Evolutionary conservation across 2,113 vertebrate genomes (phyloP), one percentile per base, ranked within the genome.

Genomic region (Cairina moschata): DNA sequence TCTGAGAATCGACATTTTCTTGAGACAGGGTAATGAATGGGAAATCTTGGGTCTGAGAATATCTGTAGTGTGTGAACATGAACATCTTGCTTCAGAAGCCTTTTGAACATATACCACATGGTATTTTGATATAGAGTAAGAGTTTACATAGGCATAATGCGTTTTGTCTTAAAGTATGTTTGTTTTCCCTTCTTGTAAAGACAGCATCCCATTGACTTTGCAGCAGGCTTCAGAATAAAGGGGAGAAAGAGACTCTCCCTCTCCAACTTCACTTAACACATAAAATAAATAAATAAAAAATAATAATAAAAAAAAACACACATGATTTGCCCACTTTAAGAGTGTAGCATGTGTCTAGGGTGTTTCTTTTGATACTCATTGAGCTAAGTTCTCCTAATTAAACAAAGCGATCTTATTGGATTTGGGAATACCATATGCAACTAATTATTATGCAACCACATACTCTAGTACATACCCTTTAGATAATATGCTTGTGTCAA

Each of bases 21-120:
- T 54, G 44, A 74, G 50, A 34, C 28, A 40, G 46, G 52, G 34
- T 15, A 79, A 56, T 31, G 83, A 50, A 77, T 42, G 31, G 76
- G n/a, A 80, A 63, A 34, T 25, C 3, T 5, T 22, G 29, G 84
- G 23, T 60, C 29, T 56, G n/a, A 78, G n/a, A 40, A 83, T 44
- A 62, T 6, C 50, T 83, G 40, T 25, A 16, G 14, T 9, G 18
- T 46, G 9, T 55, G 32, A 50, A 50, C 0, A 0, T 36, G 3
- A 38, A 81, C 55, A 17, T 75, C 71, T 90, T 63, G 50, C 23
- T 91, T 65, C 34, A 74, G 83, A 86, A 88, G 46, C 65, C 63
- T 58, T 79, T 87, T 63, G 77, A 86, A 75, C 13, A 15, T n/a
- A 16, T 1, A 6, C 32, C 34, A 67, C 3, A 1, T 28, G 7